phyloP scores from a whole-genome alignment of 92 coral and sea anemone species.

The Phymanthus crucifer region DNA sequence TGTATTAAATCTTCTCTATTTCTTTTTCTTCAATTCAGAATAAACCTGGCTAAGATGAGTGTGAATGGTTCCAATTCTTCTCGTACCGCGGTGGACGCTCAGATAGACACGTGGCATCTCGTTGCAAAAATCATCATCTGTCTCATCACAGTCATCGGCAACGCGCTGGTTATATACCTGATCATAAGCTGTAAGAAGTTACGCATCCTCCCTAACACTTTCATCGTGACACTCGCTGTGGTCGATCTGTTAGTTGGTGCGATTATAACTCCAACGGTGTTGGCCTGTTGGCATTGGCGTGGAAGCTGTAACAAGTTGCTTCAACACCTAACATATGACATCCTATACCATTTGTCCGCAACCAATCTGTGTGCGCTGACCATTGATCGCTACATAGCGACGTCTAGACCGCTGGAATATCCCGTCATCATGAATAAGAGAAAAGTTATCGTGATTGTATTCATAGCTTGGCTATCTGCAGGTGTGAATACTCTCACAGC shows the following conservation, averaged over 20 bases:
- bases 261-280: constrained; percentile 62
- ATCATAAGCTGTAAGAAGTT: constrained; percentile 45
- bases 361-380: constrained; percentile 65
- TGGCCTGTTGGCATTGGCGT: constrained; percentile 35
- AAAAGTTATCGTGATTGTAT: constrained; percentile 4
- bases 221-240: constrained; percentile 60
- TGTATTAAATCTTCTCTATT: too few species aligned
- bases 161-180: constrained; percentile 60
- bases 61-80: too few species aligned
- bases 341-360: constrained; percentile 57
- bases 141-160: constrained; percentile 63
- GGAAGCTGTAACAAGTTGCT: constrained; percentile 28
- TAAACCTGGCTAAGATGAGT: too few species aligned
- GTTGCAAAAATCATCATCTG: constrained; percentile 55
- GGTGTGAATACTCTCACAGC: constrained; percentile 11
- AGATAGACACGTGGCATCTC: constrained; percentile 45
- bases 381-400: constrained; percentile 72
- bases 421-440: neutral
- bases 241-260: constrained; percentile 71
- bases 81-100: too few species aligned
- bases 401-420: constrained; percentile 53
- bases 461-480: constrained; percentile 20
- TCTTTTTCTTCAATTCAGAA: too few species aligned
- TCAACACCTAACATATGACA: constrained; percentile 32
- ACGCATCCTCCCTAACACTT: constrained; percentile 56